A percentile compares a stretch with the other conserved stretches of the same genome.
Conservation (phyloP, 2,797 vertebrate species). For the Acridotheres tristis region DNA sequence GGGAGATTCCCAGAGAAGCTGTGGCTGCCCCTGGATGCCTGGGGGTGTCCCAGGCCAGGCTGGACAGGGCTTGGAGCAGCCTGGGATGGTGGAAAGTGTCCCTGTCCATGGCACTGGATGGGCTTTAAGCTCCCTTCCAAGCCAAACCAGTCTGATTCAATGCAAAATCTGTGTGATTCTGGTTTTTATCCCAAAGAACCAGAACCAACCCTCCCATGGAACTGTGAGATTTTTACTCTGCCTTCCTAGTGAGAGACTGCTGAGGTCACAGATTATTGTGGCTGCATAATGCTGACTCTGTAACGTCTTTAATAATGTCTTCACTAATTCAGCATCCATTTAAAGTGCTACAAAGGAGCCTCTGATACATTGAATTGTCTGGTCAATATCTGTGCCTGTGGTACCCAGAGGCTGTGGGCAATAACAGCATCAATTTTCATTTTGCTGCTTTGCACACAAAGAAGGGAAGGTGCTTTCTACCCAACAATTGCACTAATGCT, state of each 20-base stretch:
- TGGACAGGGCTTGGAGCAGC: not conserved
- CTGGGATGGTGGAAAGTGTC: not conserved
- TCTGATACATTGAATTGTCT: slow-evolving; percentile 59
- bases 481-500: slow-evolving; percentile 62
- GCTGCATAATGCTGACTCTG: slow-evolving; percentile 62
- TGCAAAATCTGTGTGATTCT: not conserved
- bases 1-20: not conserved
- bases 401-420: slow-evolving; percentile 31
- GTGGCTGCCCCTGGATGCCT: not conserved
- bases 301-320: not conserved
- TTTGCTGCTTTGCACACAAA: slow-evolving; percentile 61
- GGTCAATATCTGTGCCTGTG: slow-evolving; percentile 40
- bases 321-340: slow-evolving; percentile 66
- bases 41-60: fast-evolving
- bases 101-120: not conserved
- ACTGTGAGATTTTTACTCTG: not conserved
- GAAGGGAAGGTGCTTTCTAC: slow-evolving; percentile 32
- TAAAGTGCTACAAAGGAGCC: slow-evolving; percentile 65
- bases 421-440: slow-evolving; percentile 66
- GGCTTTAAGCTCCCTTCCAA: not conserved
- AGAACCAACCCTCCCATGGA: not conserved
- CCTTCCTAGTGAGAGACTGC: not conserved
- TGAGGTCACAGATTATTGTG: slow-evolving; percentile 24
- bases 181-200: not conserved
- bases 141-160: not conserved